Conservation (phyloP, 2,113 vertebrate genomes). For the Gymnarchus niloticus region DNA sequence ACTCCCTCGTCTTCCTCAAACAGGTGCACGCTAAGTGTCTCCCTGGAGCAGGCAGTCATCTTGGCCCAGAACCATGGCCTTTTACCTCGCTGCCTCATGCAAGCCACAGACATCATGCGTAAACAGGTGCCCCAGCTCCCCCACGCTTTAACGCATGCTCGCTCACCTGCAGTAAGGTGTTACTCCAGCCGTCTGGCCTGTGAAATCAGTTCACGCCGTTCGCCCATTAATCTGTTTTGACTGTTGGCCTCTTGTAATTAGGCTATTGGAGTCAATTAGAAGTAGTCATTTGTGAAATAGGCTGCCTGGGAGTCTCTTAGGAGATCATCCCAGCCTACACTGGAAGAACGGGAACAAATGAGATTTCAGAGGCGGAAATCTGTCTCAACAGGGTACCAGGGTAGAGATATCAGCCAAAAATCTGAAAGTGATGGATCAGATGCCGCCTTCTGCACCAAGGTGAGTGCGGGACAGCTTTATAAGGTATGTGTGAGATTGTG, state of each 20-base stretch:
- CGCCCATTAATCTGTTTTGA: neutral
- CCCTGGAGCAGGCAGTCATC: conserved; percentile 86
- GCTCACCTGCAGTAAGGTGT: neutral
- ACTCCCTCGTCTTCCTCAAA: neutral
- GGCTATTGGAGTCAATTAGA: neutral
- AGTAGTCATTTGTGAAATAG: neutral
- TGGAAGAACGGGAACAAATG: neutral
- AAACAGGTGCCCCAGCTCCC: conserved; percentile 77
- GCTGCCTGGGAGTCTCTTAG: neutral
- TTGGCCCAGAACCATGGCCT: conserved; percentile 87
- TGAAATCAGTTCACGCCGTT: too few relatives aligned
- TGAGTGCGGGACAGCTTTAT: conserved; percentile 44
- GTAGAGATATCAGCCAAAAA: conserved; percentile 97
- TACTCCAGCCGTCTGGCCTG: too few relatives aligned
- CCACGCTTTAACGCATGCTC: neutral
- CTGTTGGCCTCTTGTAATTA: neutral
- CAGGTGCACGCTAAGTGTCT: conserved; percentile 85
- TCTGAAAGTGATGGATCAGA: conserved; percentile 93
- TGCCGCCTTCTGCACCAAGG: conserved; percentile 86
- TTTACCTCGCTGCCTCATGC: conserved; percentile 91
- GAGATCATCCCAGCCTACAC: neutral
- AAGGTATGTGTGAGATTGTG: neutral
- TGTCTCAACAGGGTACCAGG: conserved; percentile 77
- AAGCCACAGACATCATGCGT: conserved; percentile 94
- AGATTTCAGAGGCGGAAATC: neutral